Conservation (phyloP, 2,797 vertebrate species). For the Peromyscus melanophrys region DNA sequence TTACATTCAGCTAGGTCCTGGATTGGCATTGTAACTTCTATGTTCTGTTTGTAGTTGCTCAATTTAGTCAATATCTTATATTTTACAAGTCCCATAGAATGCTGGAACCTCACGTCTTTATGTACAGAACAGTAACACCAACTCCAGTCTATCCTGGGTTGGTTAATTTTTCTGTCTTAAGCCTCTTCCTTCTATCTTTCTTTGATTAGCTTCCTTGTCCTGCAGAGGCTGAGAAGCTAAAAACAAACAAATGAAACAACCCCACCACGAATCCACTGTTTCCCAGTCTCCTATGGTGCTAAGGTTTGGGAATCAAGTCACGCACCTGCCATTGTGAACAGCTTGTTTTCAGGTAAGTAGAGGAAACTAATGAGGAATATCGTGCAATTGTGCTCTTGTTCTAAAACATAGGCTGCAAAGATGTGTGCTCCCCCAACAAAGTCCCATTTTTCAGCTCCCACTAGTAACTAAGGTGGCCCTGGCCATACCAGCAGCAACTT, state of each 20-base stretch:
- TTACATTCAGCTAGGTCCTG: background rate
- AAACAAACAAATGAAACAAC: background rate
- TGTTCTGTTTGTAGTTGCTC: background rate
- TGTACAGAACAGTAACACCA: background rate
- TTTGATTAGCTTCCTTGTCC: background rate
- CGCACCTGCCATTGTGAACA: background rate
- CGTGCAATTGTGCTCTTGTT: background rate
- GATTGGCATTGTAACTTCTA: background rate
- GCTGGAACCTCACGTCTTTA: background rate
- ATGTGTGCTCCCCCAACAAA: background rate
- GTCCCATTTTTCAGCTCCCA: background rate
- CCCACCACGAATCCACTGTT: background rate
- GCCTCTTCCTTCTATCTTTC: background rate
- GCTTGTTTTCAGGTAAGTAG: background rate
- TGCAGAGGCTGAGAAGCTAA: background rate
- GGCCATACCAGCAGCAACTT: background rate
- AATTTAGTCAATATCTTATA: background rate
- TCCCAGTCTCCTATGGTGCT: background rate
- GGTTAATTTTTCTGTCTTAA: background rate
- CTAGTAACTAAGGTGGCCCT: background rate
- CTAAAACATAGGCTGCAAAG: background rate
- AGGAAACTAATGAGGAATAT: background rate
- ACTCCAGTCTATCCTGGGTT: no score
- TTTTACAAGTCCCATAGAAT: background rate
- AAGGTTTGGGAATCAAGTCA: slow-evolving; percentile 31